Evolutionary conservation across 2,888 invertebrate species (phyloP), one percentile per base, ranked within the genome.

Genomic region (Tuta absoluta): DNA sequence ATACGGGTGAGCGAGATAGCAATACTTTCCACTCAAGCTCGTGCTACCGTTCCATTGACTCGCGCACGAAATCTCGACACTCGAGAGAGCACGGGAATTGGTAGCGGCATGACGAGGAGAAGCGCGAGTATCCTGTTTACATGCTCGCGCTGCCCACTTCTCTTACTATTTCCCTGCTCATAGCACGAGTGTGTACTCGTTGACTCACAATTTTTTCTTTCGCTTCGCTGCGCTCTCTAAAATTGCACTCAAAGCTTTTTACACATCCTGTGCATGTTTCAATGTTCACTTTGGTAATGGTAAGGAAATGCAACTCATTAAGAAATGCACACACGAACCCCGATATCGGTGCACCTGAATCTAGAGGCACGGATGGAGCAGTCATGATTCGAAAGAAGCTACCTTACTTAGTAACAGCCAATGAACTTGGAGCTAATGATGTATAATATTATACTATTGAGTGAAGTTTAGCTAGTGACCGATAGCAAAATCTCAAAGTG

Each of bases 271-370:
- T 45, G 45, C 45, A 45, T 4, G 45, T 45, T 45, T 17, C 45
- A 45, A 45, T 45, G 45, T 33, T 33, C 8, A 33, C 33, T 5
- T 4, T 4, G 28, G 2, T 2, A 10, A 75, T 77, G 74, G 77
- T 77, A 73, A 75, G 78, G 78, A 79, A 78, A 80, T 74, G 75
- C 75, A 69, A 69, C 72, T 78, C 77, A 76, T 78, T 79, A 79
- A 71, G 68, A 63, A 11, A 33, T 67, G 37, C 69, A 78, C 77
- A 74, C 65, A 80, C 66, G 58, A 68, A 17, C 28, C 65, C 61
- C 51, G 37, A 53, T 21, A 38, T 1, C 61, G 24, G 24, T 63
- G 28, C 69, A 65, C 72, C 61, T 64, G 23, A 58, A 56, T 56
- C 56, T 56, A 8, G 1, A 24, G 1, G 23, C 23, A 53, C 12